Evolutionary conservation across 2,113 vertebrate species (phyloP).

Genomic region (Saimiri boliviensis): DNA sequence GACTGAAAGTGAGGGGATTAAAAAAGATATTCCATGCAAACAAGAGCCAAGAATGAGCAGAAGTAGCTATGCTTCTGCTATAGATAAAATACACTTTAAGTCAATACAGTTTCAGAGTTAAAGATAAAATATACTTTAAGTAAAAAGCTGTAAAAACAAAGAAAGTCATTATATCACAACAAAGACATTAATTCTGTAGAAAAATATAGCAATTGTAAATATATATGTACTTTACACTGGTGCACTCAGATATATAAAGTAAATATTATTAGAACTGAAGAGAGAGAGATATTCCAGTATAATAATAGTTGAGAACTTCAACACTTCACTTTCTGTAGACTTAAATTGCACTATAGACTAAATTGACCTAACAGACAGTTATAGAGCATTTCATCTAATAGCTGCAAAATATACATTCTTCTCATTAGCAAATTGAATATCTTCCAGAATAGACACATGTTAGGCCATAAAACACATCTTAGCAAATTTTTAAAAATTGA

Average conservation of each 20-base stretch:
- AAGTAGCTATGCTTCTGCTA: not conserved
- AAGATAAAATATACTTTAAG: not conserved
- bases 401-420: not conserved
- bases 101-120: not conserved
- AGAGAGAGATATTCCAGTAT: not conserved
- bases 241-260: not conserved
- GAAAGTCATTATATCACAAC: not conserved
- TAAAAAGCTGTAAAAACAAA: not conserved
- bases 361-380: not conserved
- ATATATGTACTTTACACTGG: not conserved
- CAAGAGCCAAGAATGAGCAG: not conserved
- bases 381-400: not conserved
- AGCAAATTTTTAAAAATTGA: not conserved
- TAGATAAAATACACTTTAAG: not conserved
- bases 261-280: not conserved
- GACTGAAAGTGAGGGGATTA: not conserved
- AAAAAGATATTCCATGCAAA: not conserved
- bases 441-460: not conserved
- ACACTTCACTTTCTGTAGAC: not conserved
- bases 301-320: not conserved
- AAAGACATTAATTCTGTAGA: not conserved
- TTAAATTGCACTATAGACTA: not conserved
- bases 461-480: not conserved
- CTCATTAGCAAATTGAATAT: not conserved
- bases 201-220: not conserved